Base-by-base conservation (phyloP, 1,140 invertebrate genomes). In the Drosophila cardini region DNA sequence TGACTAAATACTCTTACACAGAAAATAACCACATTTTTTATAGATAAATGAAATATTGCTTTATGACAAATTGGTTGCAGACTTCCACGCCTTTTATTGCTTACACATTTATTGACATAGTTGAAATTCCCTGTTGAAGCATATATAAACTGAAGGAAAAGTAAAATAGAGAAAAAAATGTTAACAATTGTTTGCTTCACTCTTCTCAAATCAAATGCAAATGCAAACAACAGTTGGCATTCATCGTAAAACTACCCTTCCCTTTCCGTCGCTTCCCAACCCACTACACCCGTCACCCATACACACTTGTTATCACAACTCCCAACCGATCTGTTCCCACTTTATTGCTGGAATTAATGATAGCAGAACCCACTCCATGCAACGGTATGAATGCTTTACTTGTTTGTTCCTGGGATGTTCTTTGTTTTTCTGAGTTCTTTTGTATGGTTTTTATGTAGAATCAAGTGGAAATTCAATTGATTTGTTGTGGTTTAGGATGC, bases 391-490 rank as follows among this genome's bases (percentile, higher is more conserved):
- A 18, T 53, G 62, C 6, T 62, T 71, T 40, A 61, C 38, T 65
- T 53, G 26, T 61, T 40, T 56, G 21, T 46, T 57, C 16, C 32
- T 10, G 11, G 16, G 15, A 5, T 34, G 57, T 63, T 11, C 40
- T 63, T 58, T 42, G 16, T 34, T 34, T 36, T 45, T 21, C 15
- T 38, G n/a, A n/a, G 21, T 55, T 38, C 16, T 45, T 26, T 43
- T 61, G 32, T 36, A 1, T 64, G 76, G 83, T 65, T 79, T 89
- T 80, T 87, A 73, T 80, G 84, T 84, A 72, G 85, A 87, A 78
- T 87, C 84, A 90, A 84, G 77, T 87, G 85, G 85, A 87, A 87
- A 90, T 84, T 84, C 80, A 84, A 87, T 89, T 87, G 84, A 89
- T 87, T 87, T 84, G 84, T 70, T 89, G 78, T 87, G 73, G 81